Percentiles rank a stretch among this genome's conserved stretches.
These are phyloP conservation scores for Sisyra terminalis DNA, from an alignment of 2,888 invertebrate genomes.

Conservation along the genomic window DNA sequence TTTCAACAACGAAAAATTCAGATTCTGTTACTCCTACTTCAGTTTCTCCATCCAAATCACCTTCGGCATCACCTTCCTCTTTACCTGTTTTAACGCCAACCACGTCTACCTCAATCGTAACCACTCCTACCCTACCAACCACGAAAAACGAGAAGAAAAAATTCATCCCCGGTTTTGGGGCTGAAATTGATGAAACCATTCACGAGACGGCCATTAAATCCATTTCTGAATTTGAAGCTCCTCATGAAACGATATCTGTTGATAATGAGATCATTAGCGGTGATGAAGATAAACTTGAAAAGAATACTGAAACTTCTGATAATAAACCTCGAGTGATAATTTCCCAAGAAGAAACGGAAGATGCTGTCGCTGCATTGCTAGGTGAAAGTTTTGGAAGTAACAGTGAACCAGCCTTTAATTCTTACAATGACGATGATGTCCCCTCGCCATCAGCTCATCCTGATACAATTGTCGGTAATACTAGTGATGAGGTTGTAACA, in stretches of 20 bases:
- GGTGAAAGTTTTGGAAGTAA: slow-evolving; percentile 70
- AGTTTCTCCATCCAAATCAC: neutral
- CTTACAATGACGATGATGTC: slow-evolving; percentile 35
- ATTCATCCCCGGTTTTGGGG: slow-evolving; percentile 49
- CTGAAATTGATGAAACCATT: slow-evolving; percentile 48
- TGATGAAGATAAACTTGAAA: slow-evolving; percentile 24
- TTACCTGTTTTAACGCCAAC: slow-evolving; percentile 15
- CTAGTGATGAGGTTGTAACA: slow-evolving; percentile 30
- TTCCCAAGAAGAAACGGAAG: slow-evolving; percentile 85
- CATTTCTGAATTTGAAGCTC: slow-evolving; percentile 41
- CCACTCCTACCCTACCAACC: slow-evolving; percentile 10
- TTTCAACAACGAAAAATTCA: slow-evolving; percentile 9
- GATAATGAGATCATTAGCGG: slow-evolving; percentile 14
- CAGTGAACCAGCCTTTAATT: slow-evolving; percentile 32
- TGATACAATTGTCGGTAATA: slow-evolving; percentile 19
- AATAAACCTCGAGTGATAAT: slow-evolving; percentile 70
- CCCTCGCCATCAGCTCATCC: slow-evolving; percentile 16
- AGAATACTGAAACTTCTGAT: slow-evolving; percentile 31
- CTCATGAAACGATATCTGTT: no score
- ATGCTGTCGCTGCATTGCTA: slow-evolving; percentile 74
- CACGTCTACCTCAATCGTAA: slow-evolving; percentile 12
- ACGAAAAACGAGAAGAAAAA: slow-evolving; percentile 34
- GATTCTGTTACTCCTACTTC: slow-evolving; percentile 1
- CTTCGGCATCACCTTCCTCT: slow-evolving; percentile 14
- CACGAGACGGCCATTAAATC: slow-evolving; percentile 69